A percentile compares a stretch with the other conserved stretches of the same genome.
Conservation (phyloP, 2,888 invertebrate genomes). For the Phaedon cochleariae region DNA sequence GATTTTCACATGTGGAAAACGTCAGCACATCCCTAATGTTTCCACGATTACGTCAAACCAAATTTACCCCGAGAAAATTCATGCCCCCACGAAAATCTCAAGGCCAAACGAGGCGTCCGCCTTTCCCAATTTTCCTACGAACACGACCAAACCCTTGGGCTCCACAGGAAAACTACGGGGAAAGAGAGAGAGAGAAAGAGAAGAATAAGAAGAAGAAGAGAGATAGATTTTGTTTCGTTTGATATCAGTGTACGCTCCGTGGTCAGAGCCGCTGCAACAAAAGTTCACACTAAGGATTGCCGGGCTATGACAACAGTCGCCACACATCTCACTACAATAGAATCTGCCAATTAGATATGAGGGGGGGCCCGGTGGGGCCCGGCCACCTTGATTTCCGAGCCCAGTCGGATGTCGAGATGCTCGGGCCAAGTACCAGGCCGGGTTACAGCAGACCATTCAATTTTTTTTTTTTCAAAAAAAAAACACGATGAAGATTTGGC, state of each 20-base stretch:
- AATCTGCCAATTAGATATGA: conserved; percentile 58
- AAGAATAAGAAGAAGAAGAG: conserved; percentile 45
- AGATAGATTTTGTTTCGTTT: conserved; percentile 41
- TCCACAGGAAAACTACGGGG: conserved; percentile 51
- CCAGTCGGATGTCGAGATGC: conserved; percentile 34
- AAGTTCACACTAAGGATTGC: conserved; percentile 56
- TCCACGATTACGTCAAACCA: neutral
- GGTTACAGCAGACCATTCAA: conserved; percentile 42
- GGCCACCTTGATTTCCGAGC: conserved; percentile 21
- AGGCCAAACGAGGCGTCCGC: neutral
- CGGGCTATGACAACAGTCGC: conserved; percentile 62
- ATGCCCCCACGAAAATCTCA: neutral
- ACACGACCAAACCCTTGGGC: conserved; percentile 30
- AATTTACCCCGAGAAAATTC: neutral
- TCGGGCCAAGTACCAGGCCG: conserved; percentile 35
- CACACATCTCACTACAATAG: conserved; percentile 60
- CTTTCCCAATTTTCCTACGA: conserved; percentile 34
- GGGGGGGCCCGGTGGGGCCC: conserved; percentile 26
- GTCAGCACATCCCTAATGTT: too few species aligned
- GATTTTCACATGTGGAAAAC: too few species aligned
- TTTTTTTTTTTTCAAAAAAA: too few species aligned
- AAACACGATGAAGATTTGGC: too few species aligned
- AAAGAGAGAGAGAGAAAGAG: conserved; percentile 44
- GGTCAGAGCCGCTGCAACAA: conserved; percentile 64
- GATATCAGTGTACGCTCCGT: conserved; percentile 56